Evolutionary conservation across 2,113 vertebrate species (phyloP).

Genomic region (Pelusios castaneus): DNA sequence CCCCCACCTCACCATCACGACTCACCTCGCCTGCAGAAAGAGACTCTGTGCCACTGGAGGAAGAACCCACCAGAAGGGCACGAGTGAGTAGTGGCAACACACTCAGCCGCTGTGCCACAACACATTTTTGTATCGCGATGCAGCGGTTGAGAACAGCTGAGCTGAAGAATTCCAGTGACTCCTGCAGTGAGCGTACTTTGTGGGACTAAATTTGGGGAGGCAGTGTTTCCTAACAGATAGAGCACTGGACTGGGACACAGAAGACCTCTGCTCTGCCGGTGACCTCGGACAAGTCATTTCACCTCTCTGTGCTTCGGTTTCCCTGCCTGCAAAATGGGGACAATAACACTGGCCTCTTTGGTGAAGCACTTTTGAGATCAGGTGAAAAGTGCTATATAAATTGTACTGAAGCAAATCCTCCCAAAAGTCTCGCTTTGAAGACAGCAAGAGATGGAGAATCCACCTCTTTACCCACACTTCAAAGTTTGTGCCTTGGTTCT

Average conservation of each 20-base stretch:
- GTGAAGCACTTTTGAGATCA: background rate
- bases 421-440: background rate
- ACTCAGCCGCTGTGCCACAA: too few relatives aligned
- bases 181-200: background rate
- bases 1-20: too few relatives aligned
- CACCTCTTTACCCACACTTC: fast-evolving
- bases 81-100: too few relatives aligned
- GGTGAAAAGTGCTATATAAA: background rate
- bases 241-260: background rate
- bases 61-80: too few relatives aligned
- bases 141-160: too few relatives aligned
- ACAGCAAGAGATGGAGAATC: background rate
- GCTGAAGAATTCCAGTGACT: background rate
- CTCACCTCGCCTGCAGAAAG: too few relatives aligned
- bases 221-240: background rate
- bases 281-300: background rate
- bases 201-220: background rate
- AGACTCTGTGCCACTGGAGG: too few relatives aligned
- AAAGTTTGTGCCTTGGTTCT: background rate
- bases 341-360: background rate
- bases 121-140: too few relatives aligned
- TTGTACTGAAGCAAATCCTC: fast-evolving
- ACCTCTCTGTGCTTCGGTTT: background rate
- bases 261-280: background rate
- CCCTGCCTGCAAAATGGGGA: background rate